phyloP scores from a whole-genome alignment of 2,888 invertebrate genomes.

The Melanargia galathea region DNA sequence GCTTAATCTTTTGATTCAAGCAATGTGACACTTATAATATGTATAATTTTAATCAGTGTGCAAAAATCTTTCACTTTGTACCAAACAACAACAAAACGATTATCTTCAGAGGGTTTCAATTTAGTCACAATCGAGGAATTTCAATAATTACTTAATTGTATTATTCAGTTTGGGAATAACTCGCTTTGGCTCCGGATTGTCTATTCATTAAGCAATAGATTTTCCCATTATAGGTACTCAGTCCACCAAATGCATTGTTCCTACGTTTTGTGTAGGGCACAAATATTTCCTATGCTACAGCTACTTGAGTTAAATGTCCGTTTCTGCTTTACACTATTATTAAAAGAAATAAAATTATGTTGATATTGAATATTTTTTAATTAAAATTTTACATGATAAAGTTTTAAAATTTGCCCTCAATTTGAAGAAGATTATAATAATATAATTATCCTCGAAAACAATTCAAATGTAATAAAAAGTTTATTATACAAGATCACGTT shows the following conservation, averaged over 20 bases:
- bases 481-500: slow-evolving; percentile 3
- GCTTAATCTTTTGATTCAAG: no score
- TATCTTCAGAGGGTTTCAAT: slow-evolving; percentile 18
- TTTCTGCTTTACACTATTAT: no score
- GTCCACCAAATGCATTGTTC: neutral
- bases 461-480: slow-evolving; percentile 7
- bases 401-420: neutral
- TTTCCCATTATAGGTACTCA: neutral
- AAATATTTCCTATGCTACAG: neutral
- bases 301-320: no score
- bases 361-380: neutral
- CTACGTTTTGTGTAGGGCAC: neutral
- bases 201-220: neutral
- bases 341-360: no score
- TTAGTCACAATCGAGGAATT: slow-evolving; percentile 21
- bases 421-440: neutral
- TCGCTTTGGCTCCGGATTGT: neutral
- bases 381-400: no score
- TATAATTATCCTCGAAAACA: slow-evolving; percentile 4
- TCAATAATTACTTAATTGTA: slow-evolving; percentile 24
- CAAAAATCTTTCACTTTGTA: slow-evolving; percentile 13
- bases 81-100: slow-evolving; percentile 7
- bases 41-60: neutral
- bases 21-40: no score
- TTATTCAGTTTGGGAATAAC: slow-evolving; percentile 5